phyloP scores from a whole-genome alignment of 2,113 vertebrate genomes.

The Scopus umbretta region DNA sequence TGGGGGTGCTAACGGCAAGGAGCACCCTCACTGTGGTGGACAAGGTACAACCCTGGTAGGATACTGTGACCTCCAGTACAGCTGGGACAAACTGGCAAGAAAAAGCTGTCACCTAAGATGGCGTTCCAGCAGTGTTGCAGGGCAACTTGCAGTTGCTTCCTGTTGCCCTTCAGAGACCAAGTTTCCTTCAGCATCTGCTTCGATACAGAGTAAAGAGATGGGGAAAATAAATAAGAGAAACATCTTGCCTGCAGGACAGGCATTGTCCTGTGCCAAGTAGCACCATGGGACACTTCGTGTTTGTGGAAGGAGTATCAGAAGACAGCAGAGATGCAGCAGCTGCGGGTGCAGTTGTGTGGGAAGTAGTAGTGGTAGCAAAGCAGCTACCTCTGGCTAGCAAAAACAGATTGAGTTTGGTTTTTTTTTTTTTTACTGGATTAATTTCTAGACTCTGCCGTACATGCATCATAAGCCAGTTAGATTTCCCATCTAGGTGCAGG shows the following conservation, averaged over 20 bases:
- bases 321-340: neutral
- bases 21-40: neutral
- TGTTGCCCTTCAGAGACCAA: neutral
- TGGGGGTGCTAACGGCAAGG: neutral
- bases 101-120: neutral
- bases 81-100: neutral
- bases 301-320: neutral
- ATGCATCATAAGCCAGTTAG: neutral
- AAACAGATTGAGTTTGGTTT: neutral
- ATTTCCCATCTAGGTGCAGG: neutral
- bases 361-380: neutral
- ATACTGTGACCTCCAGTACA: neutral
- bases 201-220: neutral
- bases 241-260: neutral
- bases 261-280: neutral
- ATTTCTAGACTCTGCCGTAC: neutral
- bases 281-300: rapidly evolving
- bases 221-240: neutral
- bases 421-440: neutral
- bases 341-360: neutral
- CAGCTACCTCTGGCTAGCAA: neutral
- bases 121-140: neutral
- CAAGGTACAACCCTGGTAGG: neutral
- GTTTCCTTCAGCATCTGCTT: neutral
- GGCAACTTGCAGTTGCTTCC: neutral